These are phyloP conservation scores for Girardinichthys multiradiatus DNA, from an alignment of 2,113 vertebrate species.

Conservation along the genomic window DNA sequence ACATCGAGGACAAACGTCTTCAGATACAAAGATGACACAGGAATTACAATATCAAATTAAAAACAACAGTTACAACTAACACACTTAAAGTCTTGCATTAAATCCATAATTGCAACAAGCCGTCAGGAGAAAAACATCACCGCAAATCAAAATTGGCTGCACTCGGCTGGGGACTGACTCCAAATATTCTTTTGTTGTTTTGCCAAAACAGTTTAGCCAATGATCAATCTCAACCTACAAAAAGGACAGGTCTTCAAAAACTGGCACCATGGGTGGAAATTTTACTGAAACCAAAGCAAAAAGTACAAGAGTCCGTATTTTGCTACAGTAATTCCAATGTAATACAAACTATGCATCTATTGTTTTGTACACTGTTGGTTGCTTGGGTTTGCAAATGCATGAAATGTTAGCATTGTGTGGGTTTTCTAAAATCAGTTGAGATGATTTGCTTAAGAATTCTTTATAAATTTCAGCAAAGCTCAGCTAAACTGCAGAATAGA, in stretches of 20 bases:
- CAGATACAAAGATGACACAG: slow-evolving; percentile 36
- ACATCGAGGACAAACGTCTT: slow-evolving; percentile 46
- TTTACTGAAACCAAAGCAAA: slow-evolving; percentile 2
- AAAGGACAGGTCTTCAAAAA: slow-evolving; percentile 47
- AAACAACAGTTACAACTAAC: slow-evolving; percentile 44
- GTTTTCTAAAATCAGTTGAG: neutral
- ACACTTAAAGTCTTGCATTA: slow-evolving; percentile 50
- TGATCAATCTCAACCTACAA: slow-evolving; percentile 35
- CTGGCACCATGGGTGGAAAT: slow-evolving; percentile 26
- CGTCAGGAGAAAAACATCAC: slow-evolving; percentile 74
- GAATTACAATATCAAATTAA: slow-evolving; percentile 55
- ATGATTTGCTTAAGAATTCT: neutral
- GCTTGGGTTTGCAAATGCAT: neutral
- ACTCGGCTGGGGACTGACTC: slow-evolving; percentile 75
- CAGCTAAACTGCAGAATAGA: neutral
- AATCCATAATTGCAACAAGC: slow-evolving; percentile 79
- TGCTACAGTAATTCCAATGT: neutral
- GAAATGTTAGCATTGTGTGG: neutral
- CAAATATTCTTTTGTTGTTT: slow-evolving; percentile 77
- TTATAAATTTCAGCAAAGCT: neutral
- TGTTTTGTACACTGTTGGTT: neutral
- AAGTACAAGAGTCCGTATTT: slow-evolving; percentile 2
- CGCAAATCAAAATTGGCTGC: slow-evolving; percentile 75
- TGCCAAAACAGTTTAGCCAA: slow-evolving; percentile 67
- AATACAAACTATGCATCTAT: neutral